Conservation (phyloP, 2,888 invertebrate species). For the Coenonympha arcania region DNA sequence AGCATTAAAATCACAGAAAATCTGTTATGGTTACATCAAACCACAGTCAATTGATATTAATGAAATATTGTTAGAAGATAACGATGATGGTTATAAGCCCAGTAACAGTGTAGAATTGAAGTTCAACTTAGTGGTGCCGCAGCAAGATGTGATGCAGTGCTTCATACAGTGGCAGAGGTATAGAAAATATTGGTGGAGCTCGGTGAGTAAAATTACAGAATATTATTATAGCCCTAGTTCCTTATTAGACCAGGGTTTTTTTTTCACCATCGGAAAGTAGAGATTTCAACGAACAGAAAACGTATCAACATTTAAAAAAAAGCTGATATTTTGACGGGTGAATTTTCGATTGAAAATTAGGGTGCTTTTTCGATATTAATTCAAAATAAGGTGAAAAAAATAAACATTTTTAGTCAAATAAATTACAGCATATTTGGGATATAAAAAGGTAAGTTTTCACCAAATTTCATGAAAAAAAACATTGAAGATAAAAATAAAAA, state of each 20-base stretch:
- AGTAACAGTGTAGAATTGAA: constrained; percentile 39
- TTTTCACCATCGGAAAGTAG: too few relatives aligned
- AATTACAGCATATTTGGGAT: too few relatives aligned
- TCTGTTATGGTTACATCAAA: constrained; percentile 40
- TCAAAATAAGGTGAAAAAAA: too few relatives aligned
- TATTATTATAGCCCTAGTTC: background rate
- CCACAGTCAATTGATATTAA: constrained; percentile 26
- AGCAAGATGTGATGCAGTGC: constrained; percentile 72
- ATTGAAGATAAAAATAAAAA: too few relatives aligned
- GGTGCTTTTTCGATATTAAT: too few relatives aligned
- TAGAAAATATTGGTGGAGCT: constrained; percentile 90
- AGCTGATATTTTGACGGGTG: too few relatives aligned
- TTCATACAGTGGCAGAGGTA: constrained; percentile 84
- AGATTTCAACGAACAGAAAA: too few relatives aligned
- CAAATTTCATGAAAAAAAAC: too few relatives aligned
- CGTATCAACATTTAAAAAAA: too few relatives aligned
- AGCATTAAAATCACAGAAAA: constrained; percentile 20
- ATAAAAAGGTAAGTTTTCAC: too few relatives aligned
- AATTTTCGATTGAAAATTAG: too few relatives aligned
- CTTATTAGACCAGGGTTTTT: background rate
- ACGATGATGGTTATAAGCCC: constrained; percentile 30
- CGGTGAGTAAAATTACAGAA: constrained; percentile 59
- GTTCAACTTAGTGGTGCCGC: constrained; percentile 60
- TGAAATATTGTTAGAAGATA: constrained; percentile 32
- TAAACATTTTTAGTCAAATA: too few relatives aligned